phyloP scores from a whole-genome alignment of 2,797 vertebrate species.

The Psittacula derbiana region DNA sequence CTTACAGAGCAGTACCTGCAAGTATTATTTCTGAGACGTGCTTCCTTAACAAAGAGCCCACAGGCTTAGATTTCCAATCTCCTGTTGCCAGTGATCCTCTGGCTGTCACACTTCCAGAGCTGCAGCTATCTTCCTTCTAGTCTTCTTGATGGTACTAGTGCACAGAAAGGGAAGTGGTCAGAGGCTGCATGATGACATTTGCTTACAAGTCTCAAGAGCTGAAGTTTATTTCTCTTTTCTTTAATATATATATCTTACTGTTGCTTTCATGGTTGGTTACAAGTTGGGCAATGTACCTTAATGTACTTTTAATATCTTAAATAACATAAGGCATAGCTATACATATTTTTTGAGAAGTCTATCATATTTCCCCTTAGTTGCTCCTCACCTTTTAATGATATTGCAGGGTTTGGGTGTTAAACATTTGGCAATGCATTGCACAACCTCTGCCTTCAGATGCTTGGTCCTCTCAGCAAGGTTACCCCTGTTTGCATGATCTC shows the following conservation, averaged over 20 bases:
- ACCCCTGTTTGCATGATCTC: background rate
- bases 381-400: background rate
- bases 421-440: accelerated
- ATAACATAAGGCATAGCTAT: background rate
- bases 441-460: background rate
- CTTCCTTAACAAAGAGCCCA: background rate
- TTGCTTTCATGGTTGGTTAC: background rate
- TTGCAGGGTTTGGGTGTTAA: background rate
- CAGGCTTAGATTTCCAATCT: background rate
- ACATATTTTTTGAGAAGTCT: background rate
- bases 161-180: background rate
- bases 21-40: background rate
- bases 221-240: background rate
- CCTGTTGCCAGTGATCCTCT: background rate
- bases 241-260: background rate
- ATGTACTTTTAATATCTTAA: background rate
- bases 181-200: background rate
- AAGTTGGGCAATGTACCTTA: background rate
- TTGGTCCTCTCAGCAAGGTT: background rate
- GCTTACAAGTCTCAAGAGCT: background rate
- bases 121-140: background rate
- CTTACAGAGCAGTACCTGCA: background rate
- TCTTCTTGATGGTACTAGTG: background rate
- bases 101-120: background rate
- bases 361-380: background rate